Conservation (phyloP, 2,797 vertebrate species). For the Rallus crepitans region DNA sequence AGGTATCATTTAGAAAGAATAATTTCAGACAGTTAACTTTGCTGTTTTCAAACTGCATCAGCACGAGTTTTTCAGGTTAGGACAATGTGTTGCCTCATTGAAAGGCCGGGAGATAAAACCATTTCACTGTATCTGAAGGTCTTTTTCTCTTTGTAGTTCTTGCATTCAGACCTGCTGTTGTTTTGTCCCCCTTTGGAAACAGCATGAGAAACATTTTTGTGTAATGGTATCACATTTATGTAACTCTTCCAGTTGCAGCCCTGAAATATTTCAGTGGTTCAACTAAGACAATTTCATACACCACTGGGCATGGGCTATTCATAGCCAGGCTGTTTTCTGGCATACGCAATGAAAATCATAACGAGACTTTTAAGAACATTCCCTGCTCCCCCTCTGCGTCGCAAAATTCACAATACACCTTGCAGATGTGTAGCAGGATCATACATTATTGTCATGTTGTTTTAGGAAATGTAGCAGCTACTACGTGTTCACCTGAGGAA, state of each 20-base stretch:
- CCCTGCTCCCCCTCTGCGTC: neutral
- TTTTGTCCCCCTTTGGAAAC: neutral
- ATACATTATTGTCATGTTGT: neutral
- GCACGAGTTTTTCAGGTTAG: neutral
- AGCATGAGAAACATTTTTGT: neutral
- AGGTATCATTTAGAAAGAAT: neutral
- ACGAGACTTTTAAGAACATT: neutral
- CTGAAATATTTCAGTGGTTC: neutral
- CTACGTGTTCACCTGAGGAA: neutral
- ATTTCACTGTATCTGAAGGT: neutral
- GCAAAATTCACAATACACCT: neutral
- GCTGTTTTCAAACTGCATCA: neutral
- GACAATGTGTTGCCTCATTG: neutral
- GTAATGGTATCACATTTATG: neutral
- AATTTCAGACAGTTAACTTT: neutral
- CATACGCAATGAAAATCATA: neutral
- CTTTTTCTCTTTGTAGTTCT: neutral
- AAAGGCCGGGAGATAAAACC: neutral
- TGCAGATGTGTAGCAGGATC: neutral
- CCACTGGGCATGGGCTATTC: neutral
- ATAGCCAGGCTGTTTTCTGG: neutral
- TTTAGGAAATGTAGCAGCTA: neutral
- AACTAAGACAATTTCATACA: neutral
- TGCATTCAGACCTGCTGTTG: neutral
- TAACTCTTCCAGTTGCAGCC: neutral